phyloP scores from a whole-genome alignment of 2,113 vertebrate species.

The Cromileptes altivelis region DNA sequence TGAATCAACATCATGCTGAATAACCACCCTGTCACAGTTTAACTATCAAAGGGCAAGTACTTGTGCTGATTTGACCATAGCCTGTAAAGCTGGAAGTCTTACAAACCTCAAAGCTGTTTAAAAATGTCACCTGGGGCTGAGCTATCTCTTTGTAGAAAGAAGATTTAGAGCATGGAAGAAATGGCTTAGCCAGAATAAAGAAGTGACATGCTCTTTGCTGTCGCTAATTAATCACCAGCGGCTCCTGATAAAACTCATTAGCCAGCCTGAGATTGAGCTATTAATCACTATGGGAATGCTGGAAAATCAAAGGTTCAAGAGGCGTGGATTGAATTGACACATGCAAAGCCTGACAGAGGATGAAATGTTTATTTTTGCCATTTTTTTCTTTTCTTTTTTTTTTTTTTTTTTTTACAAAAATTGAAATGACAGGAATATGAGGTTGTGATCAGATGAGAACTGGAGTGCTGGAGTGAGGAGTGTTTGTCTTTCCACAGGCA shows the following conservation, averaged over 20 bases:
- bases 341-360: slow-evolving; percentile 8
- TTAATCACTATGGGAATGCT: slow-evolving; percentile 74
- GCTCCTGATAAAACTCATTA: slow-evolving; percentile 83
- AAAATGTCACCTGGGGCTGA: slow-evolving; percentile 57
- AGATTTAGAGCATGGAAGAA: slow-evolving; percentile 56
- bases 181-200: slow-evolving; percentile 67
- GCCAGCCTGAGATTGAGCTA: slow-evolving; percentile 73
- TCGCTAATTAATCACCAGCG: slow-evolving; percentile 82
- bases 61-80: slow-evolving; percentile 39
- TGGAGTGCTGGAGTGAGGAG: slow-evolving; percentile 5
- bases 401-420: slow-evolving; percentile 4
- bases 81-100: slow-evolving; percentile 19
- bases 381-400: background rate
- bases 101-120: slow-evolving; percentile 52
- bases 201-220: slow-evolving; percentile 73
- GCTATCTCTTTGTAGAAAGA: slow-evolving; percentile 40
- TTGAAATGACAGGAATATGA: slow-evolving; percentile 4
- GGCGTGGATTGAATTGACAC: slow-evolving; percentile 42
- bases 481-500: slow-evolving; percentile 39
- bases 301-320: slow-evolving; percentile 60
- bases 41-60: slow-evolving; percentile 11
- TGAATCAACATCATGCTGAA: background rate
- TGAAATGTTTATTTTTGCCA: slow-evolving; percentile 3
- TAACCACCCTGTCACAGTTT: background rate
- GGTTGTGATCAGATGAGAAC: slow-evolving; percentile 8